These are phyloP conservation scores for Fregata magnificens DNA, from an alignment of 2,113 vertebrate species.

Conservation along the genomic window DNA sequence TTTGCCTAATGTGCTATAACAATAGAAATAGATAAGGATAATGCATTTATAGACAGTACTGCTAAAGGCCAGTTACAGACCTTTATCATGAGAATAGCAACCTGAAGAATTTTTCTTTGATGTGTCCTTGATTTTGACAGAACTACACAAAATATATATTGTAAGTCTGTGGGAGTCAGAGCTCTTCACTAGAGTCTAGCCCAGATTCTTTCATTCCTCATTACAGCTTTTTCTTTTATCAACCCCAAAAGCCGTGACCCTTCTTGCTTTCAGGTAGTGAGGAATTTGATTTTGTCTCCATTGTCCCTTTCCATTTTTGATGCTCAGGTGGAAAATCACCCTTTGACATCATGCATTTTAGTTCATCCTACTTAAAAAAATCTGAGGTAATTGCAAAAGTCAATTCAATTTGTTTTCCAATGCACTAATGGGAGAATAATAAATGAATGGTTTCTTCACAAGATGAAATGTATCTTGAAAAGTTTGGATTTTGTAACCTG, in stretches of 20 bases:
- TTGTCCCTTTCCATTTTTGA: neutral
- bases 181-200: neutral
- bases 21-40: neutral
- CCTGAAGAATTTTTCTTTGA: neutral
- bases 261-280: neutral
- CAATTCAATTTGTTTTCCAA: neutral
- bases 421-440: neutral
- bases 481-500: neutral
- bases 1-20: neutral
- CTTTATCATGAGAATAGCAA: neutral
- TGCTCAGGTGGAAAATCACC: neutral
- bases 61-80: neutral
- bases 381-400: neutral
- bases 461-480: neutral
- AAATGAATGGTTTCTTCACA: neutral
- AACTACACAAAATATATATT: neutral
- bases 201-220: neutral
- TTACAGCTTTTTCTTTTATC: neutral
- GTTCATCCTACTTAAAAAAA: neutral
- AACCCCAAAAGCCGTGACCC: neutral
- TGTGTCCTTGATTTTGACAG: neutral
- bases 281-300: neutral
- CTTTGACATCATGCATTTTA: neutral
- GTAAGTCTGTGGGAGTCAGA: neutral
- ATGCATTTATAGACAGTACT: neutral